phyloP scores from a whole-genome alignment of 1,140 invertebrate genomes.

The Solenopsis fugax region DNA sequence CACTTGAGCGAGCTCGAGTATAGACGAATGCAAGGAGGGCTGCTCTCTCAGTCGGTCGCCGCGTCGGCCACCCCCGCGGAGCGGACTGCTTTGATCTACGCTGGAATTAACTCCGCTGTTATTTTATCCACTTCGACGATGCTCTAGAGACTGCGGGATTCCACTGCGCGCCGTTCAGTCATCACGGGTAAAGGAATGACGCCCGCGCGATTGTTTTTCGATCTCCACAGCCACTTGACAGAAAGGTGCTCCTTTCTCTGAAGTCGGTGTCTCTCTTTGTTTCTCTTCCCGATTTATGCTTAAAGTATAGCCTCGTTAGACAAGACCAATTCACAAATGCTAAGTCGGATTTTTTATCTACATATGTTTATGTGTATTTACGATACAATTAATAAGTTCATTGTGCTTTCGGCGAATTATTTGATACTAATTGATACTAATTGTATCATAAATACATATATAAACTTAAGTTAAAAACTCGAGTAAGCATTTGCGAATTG shows the following conservation, averaged over 20 bases:
- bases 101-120: constrained; percentile 78
- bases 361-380: neutral
- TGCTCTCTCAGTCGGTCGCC: constrained; percentile 73
- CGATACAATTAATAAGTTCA: neutral
- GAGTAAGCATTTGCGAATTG: constrained; percentile 70
- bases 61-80: constrained; percentile 74
- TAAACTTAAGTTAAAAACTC: constrained; percentile 56
- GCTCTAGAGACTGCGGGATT: constrained; percentile 72
- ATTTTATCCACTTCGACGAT: constrained; percentile 79
- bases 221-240: constrained; percentile 51
- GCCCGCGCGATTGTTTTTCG: constrained; percentile 75
- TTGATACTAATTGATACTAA: neutral
- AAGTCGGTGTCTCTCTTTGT: constrained; percentile 57
- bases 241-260: constrained; percentile 26
- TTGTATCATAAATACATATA: neutral
- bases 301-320: constrained; percentile 63
- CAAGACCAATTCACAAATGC: constrained; percentile 51
- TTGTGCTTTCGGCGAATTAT: neutral
- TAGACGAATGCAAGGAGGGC: constrained; percentile 81
- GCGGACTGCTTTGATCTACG: constrained; percentile 82
- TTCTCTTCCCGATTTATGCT: constrained; percentile 48
- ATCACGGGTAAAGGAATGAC: constrained; percentile 78
- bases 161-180: constrained; percentile 62
- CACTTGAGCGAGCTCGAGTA: constrained; percentile 85
- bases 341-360: constrained; percentile 72